phyloP scores from a whole-genome alignment of 2,888 invertebrate genomes.

The Volucella inflata region DNA sequence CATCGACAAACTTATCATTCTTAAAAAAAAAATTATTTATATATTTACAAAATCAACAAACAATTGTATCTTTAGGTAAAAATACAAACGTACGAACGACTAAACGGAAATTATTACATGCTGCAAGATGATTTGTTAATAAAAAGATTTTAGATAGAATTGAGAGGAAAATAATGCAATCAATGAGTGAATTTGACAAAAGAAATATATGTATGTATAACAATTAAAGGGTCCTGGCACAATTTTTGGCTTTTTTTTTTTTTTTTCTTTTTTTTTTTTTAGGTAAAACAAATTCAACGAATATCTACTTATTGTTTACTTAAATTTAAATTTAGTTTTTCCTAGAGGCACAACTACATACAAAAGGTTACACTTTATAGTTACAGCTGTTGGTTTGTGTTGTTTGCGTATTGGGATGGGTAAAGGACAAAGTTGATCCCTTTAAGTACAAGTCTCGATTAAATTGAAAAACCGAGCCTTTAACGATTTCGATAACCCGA shows the following conservation, averaged over 20 bases:
- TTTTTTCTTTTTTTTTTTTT: conserved; percentile 28
- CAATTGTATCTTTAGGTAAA: conserved; percentile 18
- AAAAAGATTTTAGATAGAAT: conserved; percentile 20
- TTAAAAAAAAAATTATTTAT: conserved; percentile 60
- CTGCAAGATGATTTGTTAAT: not conserved
- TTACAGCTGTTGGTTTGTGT: conserved; percentile 35
- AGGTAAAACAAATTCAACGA: conserved; percentile 44
- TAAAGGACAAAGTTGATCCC: conserved; percentile 53
- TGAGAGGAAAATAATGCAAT: conserved; percentile 43
- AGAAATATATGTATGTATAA: conserved; percentile 16
- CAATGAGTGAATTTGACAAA: not conserved
- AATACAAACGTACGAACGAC: conserved; percentile 9
- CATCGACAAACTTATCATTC: conserved; percentile 64
- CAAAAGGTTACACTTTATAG: conserved; percentile 64
- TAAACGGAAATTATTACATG: conserved; percentile 29
- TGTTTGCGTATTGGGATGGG: conserved; percentile 33
- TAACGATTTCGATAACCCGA: conserved; percentile 52
- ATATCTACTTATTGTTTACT: conserved; percentile 37
- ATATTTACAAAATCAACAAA: conserved; percentile 50
- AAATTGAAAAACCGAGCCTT: conserved; percentile 51
- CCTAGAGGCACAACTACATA: conserved; percentile 75
- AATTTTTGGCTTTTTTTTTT: conserved; percentile 50
- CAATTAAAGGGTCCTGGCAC: conserved; percentile 64
- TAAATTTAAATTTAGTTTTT: conserved; percentile 60
- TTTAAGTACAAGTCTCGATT: conserved; percentile 70